Percentiles rank a stretch among this genome's conserved stretches.
phyloP scores from a whole-genome alignment of 2,113 vertebrate species.

The Larimichthys crocea region DNA sequence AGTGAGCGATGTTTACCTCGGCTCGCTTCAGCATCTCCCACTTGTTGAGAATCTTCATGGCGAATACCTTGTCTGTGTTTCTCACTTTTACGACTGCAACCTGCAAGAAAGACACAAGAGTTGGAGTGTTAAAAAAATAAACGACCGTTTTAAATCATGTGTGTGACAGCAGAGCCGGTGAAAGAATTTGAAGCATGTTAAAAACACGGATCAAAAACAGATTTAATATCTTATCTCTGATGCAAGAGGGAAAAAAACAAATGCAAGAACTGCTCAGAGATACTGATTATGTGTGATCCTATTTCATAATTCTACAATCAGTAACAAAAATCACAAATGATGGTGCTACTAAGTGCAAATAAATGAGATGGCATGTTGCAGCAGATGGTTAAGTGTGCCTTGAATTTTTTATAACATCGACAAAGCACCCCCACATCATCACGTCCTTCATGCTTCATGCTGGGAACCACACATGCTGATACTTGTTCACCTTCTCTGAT shows the following conservation, averaged over 20 bases:
- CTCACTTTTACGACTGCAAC: slow-evolving; percentile 98
- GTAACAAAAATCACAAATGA: no score
- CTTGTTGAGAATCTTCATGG: slow-evolving; percentile 99
- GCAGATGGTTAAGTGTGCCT: no score
- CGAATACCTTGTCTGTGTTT: slow-evolving; percentile 97
- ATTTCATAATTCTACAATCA: neutral
- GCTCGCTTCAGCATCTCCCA: slow-evolving; percentile 99
- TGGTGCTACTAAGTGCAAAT: no score
- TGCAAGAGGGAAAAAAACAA: neutral
- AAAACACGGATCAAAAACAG: slow-evolving; percentile 2
- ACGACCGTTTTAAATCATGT: neutral
- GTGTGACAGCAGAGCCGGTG: neutral
- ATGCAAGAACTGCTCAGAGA: neutral
- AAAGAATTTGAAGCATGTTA: slow-evolving; percentile 8
- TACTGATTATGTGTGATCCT: neutral
- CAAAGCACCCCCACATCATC: no score
- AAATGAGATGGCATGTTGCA: no score
- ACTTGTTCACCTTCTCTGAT: neutral
- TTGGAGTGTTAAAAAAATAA: neutral
- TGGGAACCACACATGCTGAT: no score
- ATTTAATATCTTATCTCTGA: neutral
- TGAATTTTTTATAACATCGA: no score
- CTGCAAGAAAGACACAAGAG: slow-evolving; percentile 80
- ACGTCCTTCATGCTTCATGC: no score
- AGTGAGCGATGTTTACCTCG: slow-evolving; percentile 85